Percentiles rank a stretch among this genome's conserved stretches.
Conservation (phyloP, 2,888 invertebrate genomes). For the Charanyca ferruginea region DNA sequence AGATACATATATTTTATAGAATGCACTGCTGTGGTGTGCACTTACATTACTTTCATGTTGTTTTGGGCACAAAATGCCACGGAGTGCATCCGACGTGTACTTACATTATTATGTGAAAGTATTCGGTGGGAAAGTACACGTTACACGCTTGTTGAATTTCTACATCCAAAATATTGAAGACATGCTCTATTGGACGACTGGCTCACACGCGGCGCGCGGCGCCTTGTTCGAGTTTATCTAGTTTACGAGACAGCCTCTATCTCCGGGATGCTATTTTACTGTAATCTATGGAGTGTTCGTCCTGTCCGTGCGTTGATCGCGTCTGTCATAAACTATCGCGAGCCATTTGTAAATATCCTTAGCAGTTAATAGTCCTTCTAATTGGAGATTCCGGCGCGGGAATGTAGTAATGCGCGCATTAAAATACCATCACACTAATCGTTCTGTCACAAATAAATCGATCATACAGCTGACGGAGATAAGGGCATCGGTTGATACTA, state of each 20-base stretch:
- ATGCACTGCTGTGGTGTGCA: no score
- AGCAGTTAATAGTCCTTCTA: slow-evolving; percentile 49
- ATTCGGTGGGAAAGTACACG: slow-evolving; percentile 39
- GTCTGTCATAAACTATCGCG: slow-evolving; percentile 37
- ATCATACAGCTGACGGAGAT: slow-evolving; percentile 19
- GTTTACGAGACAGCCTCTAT: slow-evolving; percentile 32
- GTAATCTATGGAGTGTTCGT: slow-evolving; percentile 33
- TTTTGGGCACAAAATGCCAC: slow-evolving; percentile 27
- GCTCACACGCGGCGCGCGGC: slow-evolving; percentile 1
- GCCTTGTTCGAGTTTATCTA: slow-evolving; percentile 38
- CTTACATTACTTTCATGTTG: slow-evolving; percentile 32
- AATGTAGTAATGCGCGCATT: slow-evolving; percentile 37
- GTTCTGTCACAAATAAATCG: slow-evolving; percentile 15
- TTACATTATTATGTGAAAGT: slow-evolving; percentile 47
- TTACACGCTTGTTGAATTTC: slow-evolving; percentile 42
- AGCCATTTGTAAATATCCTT: slow-evolving; percentile 58
- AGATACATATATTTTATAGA: no score
- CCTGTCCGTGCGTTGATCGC: slow-evolving; percentile 17
- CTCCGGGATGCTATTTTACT: slow-evolving; percentile 23
- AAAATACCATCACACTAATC: slow-evolving; percentile 24
- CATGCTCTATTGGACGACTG: slow-evolving; percentile 9
- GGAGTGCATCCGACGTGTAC: slow-evolving; percentile 25
- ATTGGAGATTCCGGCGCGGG: slow-evolving; percentile 37
- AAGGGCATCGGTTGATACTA: slow-evolving; percentile 1
- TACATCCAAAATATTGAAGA: slow-evolving; percentile 15